Evolutionary conservation across 2,888 invertebrate species (phyloP).

Genomic region (Achlya flavicornis): DNA sequence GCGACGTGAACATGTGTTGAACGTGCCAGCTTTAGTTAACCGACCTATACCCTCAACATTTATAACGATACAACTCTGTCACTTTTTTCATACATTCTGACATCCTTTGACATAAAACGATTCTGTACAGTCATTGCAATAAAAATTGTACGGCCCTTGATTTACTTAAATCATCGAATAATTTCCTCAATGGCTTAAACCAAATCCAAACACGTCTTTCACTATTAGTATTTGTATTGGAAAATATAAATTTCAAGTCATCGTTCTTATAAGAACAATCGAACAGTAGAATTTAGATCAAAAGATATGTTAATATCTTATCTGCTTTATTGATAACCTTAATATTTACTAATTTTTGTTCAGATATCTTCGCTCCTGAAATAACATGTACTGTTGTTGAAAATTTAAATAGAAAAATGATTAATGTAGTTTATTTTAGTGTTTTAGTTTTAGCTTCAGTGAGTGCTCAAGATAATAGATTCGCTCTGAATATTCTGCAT

Average conservation of each 20-base stretch:
- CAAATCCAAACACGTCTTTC: too few species aligned
- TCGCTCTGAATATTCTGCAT: conserved; percentile 68
- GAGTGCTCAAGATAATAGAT: conserved; percentile 43
- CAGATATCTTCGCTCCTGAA: background rate
- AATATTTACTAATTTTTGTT: background rate
- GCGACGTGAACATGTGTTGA: too few species aligned
- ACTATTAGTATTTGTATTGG: too few species aligned
- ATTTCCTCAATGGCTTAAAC: too few species aligned
- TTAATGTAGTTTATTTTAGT: conserved; percentile 33
- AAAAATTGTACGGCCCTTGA: too few species aligned
- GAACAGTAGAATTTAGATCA: background rate
- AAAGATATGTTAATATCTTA: background rate
- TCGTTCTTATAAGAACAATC: background rate
- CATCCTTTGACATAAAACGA: too few species aligned
- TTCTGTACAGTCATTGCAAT: too few species aligned
- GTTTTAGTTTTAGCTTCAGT: conserved; percentile 31
- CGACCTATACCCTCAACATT: too few species aligned
- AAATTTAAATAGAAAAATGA: conserved; percentile 25
- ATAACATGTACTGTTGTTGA: background rate
- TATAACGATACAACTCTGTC: too few species aligned
- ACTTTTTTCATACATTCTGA: too few species aligned
- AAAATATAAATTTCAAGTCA: background rate
- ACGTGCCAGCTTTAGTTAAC: too few species aligned
- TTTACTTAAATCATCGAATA: too few species aligned
- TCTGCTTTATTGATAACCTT: background rate